phyloP scores from a whole-genome alignment of 2,113 vertebrate genomes.

The Gopherus flavomarginatus region DNA sequence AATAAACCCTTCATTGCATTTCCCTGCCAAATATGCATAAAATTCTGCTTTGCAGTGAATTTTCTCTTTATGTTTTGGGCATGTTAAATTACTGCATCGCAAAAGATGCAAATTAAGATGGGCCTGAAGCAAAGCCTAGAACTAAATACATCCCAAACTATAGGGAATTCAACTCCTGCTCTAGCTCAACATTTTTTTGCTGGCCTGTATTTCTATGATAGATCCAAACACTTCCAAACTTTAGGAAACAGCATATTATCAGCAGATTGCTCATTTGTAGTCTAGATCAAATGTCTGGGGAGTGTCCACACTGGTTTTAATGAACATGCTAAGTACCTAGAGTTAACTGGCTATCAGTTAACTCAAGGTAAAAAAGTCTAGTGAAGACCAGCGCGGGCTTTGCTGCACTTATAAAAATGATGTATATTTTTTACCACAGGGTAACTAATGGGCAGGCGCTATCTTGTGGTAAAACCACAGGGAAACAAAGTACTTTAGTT shows the following conservation, averaged over 20 bases:
- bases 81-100: neutral
- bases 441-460: neutral
- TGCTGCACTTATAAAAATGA: neutral
- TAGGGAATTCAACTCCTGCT: slow-evolving; percentile 33
- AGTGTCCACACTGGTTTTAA: neutral
- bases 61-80: slow-evolving; percentile 27
- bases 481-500: slow-evolving; percentile 10
- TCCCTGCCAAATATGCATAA: slow-evolving; percentile 37
- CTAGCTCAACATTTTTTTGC: slow-evolving; percentile 18
- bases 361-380: neutral
- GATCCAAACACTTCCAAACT: neutral
- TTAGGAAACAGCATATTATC: neutral
- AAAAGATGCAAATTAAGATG: neutral
- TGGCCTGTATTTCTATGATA: neutral
- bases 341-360: neutral
- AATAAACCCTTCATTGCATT: slow-evolving; percentile 52
- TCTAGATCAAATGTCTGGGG: neutral
- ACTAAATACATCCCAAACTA: neutral
- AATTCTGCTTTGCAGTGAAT: slow-evolving; percentile 20
- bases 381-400: neutral
- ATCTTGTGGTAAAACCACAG: neutral
- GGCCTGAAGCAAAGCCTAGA: slow-evolving; percentile 2
- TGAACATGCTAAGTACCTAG: neutral
- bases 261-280: neutral
- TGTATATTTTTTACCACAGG: slow-evolving; percentile 41